phyloP scores from a whole-genome alignment of 1,140 invertebrate species.

The Goniozus legneri region DNA sequence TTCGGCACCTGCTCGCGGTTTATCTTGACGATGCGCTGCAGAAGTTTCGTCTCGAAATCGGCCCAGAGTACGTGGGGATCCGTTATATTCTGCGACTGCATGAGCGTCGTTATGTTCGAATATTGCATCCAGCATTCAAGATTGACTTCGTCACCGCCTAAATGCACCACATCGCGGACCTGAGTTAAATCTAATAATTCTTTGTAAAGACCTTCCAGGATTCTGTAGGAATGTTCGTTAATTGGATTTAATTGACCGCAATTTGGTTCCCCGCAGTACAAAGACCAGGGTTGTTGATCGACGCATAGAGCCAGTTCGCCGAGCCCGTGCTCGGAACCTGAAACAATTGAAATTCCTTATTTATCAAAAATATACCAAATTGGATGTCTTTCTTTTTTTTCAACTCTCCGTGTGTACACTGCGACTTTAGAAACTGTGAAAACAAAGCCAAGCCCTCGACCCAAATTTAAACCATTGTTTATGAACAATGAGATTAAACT shows the following conservation, averaged over 20 bases:
- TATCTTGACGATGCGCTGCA: conserved; percentile 61
- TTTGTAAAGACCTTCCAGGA: conserved; percentile 66
- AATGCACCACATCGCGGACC: conserved; percentile 67
- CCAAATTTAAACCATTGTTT: too few species aligned
- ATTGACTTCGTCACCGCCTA: conserved; percentile 83
- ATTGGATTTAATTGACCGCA: conserved; percentile 82
- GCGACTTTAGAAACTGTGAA: too few species aligned
- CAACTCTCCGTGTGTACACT: too few species aligned
- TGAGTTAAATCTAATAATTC: conserved; percentile 47
- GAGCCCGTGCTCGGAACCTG: conserved; percentile 57
- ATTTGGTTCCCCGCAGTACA: conserved; percentile 76
- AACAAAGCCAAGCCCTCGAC: too few species aligned
- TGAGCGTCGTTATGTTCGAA: conserved; percentile 45
- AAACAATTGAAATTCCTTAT: conserved; percentile 5
- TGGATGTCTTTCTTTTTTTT: too few species aligned
- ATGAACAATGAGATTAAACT: too few species aligned
- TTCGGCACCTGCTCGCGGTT: conserved; percentile 64
- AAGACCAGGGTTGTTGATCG: conserved; percentile 70
- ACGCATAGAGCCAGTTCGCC: conserved; percentile 72
- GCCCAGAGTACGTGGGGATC: conserved; percentile 75
- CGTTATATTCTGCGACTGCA: conserved; percentile 65
- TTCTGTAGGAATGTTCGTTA: conserved; percentile 69
- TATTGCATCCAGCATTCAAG: conserved; percentile 71
- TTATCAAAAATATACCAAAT: too few species aligned
- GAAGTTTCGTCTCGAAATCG: conserved; percentile 67